A percentile compares a stretch with the other conserved stretches of the same genome.
phyloP scores from a whole-genome alignment of 2,113 vertebrate species.

The Pedionomus torquatus region DNA sequence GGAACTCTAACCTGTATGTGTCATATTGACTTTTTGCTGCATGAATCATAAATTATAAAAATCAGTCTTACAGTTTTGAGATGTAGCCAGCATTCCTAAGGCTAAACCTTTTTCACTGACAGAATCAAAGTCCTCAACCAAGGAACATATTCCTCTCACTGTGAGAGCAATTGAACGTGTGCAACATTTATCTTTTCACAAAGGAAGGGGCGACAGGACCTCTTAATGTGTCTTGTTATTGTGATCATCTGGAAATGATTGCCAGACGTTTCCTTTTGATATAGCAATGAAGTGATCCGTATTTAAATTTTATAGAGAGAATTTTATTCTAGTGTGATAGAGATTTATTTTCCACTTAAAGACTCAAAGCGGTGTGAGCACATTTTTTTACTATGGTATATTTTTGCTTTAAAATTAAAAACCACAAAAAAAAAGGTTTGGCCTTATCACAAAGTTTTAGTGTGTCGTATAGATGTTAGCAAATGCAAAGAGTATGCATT shows the following conservation, averaged over 20 bases:
- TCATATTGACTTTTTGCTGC: constrained; percentile 79
- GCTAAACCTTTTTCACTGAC: constrained; percentile 80
- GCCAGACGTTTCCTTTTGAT: constrained; percentile 77
- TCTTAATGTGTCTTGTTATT: constrained; percentile 74
- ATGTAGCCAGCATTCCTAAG: constrained; percentile 77
- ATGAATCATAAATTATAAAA: constrained; percentile 79
- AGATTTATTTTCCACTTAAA: constrained; percentile 81
- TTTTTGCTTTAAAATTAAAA: constrained; percentile 76
- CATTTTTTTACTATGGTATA: constrained; percentile 77
- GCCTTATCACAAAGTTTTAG: constrained; percentile 80
- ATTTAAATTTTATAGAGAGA: constrained; percentile 83
- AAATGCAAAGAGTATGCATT: constrained; percentile 75
- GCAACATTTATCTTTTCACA: constrained; percentile 57
- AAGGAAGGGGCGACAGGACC: constrained; percentile 66
- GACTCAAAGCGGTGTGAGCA: constrained; percentile 66
- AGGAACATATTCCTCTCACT: constrained; percentile 48
- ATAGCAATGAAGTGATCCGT: constrained; percentile 72
- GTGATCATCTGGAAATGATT: constrained; percentile 78
- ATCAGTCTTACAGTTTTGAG: constrained; percentile 73
- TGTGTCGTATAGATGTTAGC: constrained; percentile 78
- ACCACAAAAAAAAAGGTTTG: constrained; percentile 76
- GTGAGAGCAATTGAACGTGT: constrained; percentile 51
- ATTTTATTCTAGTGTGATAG: constrained; percentile 81
- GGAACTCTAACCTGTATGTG: constrained; percentile 75
- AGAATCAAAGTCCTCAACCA: constrained; percentile 61